These are phyloP conservation scores for Cossypha caffra DNA, from an alignment of 2,797 vertebrate species.

Conservation along the genomic window DNA sequence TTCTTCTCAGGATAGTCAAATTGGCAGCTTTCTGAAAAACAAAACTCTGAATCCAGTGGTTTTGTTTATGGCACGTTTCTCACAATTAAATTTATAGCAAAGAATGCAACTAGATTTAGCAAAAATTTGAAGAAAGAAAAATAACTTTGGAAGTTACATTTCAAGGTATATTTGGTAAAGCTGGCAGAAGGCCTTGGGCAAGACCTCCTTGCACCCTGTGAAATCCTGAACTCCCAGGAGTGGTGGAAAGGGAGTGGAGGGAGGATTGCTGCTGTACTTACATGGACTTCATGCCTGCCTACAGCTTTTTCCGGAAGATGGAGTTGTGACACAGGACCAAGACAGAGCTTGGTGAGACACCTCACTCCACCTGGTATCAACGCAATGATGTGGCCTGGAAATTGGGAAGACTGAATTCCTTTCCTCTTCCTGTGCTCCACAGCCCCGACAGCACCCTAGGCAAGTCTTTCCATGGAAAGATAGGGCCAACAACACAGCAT, in stretches of 20 bases:
- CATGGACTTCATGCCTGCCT: rapidly evolving
- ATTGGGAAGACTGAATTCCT: not conserved
- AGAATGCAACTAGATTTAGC: not conserved
- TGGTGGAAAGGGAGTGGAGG: not conserved
- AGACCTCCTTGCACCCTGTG: not conserved
- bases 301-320: not conserved
- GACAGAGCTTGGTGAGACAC: not conserved
- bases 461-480: not conserved
- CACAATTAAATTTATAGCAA: not conserved
- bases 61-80: not conserved
- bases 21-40: not conserved
- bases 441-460: not conserved
- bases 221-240: not conserved
- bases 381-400: not conserved
- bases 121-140: not conserved
- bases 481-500: not conserved
- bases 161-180: not conserved
- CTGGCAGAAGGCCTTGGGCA: not conserved
- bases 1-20: not conserved
- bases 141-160: not conserved
- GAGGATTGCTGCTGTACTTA: not conserved
- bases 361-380: not conserved
- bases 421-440: not conserved
- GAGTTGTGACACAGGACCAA: not conserved
- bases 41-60: not conserved